Evolutionary conservation across 2,888 invertebrate species (phyloP).

Genomic region (Temnothorax ravouxi): DNA sequence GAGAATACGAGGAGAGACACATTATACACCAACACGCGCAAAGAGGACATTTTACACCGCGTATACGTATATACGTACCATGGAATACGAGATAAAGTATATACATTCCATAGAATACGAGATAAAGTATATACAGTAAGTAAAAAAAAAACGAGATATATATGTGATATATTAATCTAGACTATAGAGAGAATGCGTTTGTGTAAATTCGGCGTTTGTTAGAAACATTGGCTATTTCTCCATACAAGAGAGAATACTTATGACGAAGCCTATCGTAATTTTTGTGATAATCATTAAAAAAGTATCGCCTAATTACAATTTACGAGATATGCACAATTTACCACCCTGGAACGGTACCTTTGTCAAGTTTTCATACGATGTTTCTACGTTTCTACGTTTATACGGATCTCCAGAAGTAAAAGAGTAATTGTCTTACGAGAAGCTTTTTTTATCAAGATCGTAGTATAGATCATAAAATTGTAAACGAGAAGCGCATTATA

Average conservation of each 20-base stretch:
- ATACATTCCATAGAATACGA: no score
- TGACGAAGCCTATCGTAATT: constrained; percentile 79
- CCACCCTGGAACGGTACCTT: no score
- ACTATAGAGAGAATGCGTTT: constrained; percentile 82
- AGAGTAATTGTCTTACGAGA: no score
- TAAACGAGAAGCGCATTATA: no score
- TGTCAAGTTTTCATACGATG: no score
- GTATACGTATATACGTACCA: constrained; percentile 66
- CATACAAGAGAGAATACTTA: constrained; percentile 70
- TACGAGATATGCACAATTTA: no score
- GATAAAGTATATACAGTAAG: constrained; percentile 79
- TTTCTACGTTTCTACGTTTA: no score
- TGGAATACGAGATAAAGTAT: no score
- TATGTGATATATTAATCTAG: constrained; percentile 85
- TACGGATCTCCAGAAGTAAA: no score
- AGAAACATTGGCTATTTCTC: constrained; percentile 81
- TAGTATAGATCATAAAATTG: no score
- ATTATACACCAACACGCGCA: constrained; percentile 56
- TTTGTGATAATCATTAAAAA: constrained; percentile 84
- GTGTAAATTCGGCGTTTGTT: constrained; percentile 83
- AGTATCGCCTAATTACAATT: no score
- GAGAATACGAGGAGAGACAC: constrained; percentile 49
- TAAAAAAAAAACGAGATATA: constrained; percentile 78
- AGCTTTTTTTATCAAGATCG: no score
- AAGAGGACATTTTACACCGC: constrained; percentile 62